These are phyloP conservation scores for Tragulus kanchil DNA, from an alignment of 2,113 vertebrate genomes.

Conservation along the genomic window DNA sequence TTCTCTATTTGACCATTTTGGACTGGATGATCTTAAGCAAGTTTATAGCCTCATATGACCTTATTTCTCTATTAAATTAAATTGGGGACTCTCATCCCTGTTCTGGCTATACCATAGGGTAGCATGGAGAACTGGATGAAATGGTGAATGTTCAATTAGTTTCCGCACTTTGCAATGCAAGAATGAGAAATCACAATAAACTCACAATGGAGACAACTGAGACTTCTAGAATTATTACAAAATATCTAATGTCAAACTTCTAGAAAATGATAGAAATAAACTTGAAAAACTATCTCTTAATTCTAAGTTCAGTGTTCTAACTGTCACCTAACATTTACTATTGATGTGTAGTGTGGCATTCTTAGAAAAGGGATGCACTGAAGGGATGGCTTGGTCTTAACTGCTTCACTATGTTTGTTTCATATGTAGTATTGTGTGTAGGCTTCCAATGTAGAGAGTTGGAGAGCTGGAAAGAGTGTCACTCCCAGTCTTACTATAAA, in stretches of 20 bases:
- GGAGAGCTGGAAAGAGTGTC: not conserved
- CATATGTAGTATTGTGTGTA: not conserved
- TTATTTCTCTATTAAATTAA: not conserved
- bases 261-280: not conserved
- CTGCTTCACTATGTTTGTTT: not conserved
- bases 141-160: accelerated
- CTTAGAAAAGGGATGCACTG: not conserved
- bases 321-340: not conserved
- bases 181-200: not conserved
- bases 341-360: not conserved
- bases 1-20: not conserved
- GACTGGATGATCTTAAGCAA: accelerated
- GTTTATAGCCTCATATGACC: accelerated
- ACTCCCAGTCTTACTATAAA: not conserved
- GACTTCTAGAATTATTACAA: not conserved
- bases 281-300: not conserved
- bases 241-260: not conserved
- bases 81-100: not conserved
- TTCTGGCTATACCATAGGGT: not conserved
- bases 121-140: not conserved
- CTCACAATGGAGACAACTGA: not conserved
- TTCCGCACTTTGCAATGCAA: too few species aligned
- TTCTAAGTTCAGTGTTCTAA: not conserved
- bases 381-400: not conserved
- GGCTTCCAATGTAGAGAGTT: not conserved